Evolutionary conservation across 2,113 vertebrate genomes (phyloP), one percentile per base, ranked within the genome.

Genomic region (Lampris incognitus): DNA sequence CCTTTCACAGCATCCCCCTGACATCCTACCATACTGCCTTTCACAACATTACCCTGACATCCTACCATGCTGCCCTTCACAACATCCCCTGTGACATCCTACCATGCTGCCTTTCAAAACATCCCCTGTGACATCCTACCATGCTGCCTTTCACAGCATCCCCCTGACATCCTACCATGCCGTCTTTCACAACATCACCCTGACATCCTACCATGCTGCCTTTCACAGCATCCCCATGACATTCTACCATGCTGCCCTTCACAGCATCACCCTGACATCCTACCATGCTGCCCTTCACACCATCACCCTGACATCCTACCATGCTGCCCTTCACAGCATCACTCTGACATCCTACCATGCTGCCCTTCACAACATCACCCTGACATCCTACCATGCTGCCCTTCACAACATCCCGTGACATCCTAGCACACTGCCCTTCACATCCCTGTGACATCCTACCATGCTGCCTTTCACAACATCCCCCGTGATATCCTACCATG

Each of bases 391-490:
- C 24, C 24, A 24, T 24, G 24, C 24, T 56, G 44, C 68, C 68
- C 72, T 83, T 79, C 64, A 58, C 63, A 69, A 74, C 74, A 72
- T 64, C 40, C 73, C n/a, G n/a, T 83, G 80, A 82, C 79, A 81
- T 24, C 24, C 24, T 24, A 0, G 0, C 24, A 24, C 0, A 0
- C 24, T 56, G 44, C 68, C 68, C 72, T 83, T 79, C 64, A 58
- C 66, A 74, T 81, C 63, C 40, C 73, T 83, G 80, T n/a, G n/a
- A 82, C 79, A 81, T 24, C 24, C 24, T 24, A 0, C 24, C 24
- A 24, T 24, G 24, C 24, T 56, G 44, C 68, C 68, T 72, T 83
- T 79, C 64, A 58, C 66, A 74, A 82, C 60, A 69, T 76, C 74
- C 69, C 67, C 40, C 73, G n/a, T 83, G 80, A 82, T 77, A 81